A percentile compares a stretch with the other conserved stretches of the same genome.
Evolutionary conservation across 64 coral and sea anemone species (phyloP).

Genomic region (Anthopleura sola): DNA sequence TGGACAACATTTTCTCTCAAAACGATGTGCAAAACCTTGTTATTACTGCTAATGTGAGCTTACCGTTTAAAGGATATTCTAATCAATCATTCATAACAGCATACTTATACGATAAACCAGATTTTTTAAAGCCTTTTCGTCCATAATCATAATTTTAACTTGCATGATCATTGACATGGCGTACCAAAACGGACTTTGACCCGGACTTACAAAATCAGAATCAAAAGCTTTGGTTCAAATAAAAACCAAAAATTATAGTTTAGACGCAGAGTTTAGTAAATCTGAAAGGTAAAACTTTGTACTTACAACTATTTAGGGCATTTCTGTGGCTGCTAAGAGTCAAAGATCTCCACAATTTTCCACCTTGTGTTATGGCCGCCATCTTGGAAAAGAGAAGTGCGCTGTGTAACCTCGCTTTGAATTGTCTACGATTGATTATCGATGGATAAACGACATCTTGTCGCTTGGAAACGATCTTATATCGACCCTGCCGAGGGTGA

Average conservation of each 20-base stretch:
- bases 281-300: not conserved
- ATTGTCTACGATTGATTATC: conserved; percentile 23
- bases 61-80: not conserved
- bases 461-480: not conserved
- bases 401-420: conserved; percentile 49
- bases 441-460: not conserved
- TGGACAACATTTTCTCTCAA: not conserved
- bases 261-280: not conserved
- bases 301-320: conserved; percentile 30
- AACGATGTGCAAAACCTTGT: not conserved
- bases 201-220: not conserved
- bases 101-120: not conserved
- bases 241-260: not conserved
- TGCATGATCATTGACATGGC: not conserved
- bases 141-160: not conserved
- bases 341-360: conserved; percentile 59
- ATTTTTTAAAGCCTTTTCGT: not conserved
- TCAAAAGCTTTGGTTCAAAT: not conserved
- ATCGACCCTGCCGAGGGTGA: not conserved
- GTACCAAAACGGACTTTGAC: not conserved
- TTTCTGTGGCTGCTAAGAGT: conserved; percentile 24
- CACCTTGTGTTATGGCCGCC: conserved; percentile 52
- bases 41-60: not conserved
- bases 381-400: conserved; percentile 34
- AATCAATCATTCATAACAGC: not conserved